A percentile compares a stretch with the other conserved stretches of the same genome.
Conservation (phyloP, 2,888 invertebrate genomes). For the Euclidia mi region DNA sequence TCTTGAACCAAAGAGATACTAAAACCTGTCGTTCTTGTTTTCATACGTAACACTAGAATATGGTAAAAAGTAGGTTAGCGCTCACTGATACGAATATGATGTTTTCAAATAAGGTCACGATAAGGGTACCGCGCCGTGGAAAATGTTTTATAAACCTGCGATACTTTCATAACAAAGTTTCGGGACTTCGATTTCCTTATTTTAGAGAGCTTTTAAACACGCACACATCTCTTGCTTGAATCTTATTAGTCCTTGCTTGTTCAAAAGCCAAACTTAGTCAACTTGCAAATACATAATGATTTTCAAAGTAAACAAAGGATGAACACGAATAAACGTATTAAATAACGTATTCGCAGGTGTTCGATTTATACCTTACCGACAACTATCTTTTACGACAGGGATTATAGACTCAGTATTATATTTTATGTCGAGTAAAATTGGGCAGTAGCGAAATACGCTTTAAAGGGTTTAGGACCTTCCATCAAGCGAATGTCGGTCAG, state of each 20-base stretch:
- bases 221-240: slow-evolving; percentile 34
- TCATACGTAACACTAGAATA: slow-evolving; percentile 30
- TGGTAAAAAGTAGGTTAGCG: slow-evolving; percentile 40
- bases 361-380: slow-evolving; percentile 17
- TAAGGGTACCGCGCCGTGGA: slow-evolving; percentile 36
- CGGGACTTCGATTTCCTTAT: slow-evolving; percentile 49
- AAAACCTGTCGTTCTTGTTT: slow-evolving; percentile 28
- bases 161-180: slow-evolving; percentile 52
- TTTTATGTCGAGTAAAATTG: slow-evolving; percentile 26
- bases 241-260: slow-evolving; percentile 25
- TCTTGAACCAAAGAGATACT: slow-evolving; percentile 13
- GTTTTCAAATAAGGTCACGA: slow-evolving; percentile 52
- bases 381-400: slow-evolving; percentile 41
- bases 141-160: slow-evolving; percentile 50
- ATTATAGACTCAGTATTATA: slow-evolving; percentile 39
- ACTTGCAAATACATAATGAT: slow-evolving; percentile 40
- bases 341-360: slow-evolving; percentile 34
- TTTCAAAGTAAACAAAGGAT: slow-evolving; percentile 26
- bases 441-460: slow-evolving; percentile 28
- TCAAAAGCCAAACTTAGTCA: slow-evolving; percentile 19
- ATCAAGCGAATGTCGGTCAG: slow-evolving; percentile 9
- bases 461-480: slow-evolving; percentile 20
- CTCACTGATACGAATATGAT: slow-evolving; percentile 49
- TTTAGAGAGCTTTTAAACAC: no score
- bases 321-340: slow-evolving; percentile 29